phyloP scores from a whole-genome alignment of 2,888 invertebrate species.

The Diadegma fenestrale region DNA sequence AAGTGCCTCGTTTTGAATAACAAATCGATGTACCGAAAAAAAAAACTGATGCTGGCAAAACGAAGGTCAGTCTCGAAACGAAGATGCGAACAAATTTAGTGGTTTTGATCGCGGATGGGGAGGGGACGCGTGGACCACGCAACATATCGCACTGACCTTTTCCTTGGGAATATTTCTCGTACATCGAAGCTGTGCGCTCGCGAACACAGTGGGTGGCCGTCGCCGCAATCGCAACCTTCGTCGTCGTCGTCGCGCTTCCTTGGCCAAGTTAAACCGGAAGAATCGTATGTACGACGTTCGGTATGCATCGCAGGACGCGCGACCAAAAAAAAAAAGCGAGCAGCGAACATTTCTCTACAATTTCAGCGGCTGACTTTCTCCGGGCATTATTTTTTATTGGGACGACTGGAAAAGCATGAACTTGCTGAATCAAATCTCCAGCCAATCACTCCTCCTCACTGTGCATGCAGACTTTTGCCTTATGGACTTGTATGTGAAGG shows the following conservation, averaged over 20 bases:
- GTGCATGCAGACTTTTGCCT: constrained; percentile 59
- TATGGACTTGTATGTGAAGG: background rate
- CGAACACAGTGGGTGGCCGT: constrained; percentile 60
- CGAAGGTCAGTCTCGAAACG: constrained; percentile 50
- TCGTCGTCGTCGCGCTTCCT: constrained; percentile 55
- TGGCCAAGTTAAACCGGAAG: constrained; percentile 68
- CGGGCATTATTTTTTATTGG: constrained; percentile 35
- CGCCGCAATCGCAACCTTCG: constrained; percentile 56
- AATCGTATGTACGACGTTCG: constrained; percentile 7
- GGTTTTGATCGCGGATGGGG: constrained; percentile 1
- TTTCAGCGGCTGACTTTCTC: constrained; percentile 56
- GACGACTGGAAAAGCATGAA: constrained; percentile 19
- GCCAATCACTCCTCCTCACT: background rate
- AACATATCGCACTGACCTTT: constrained; percentile 58
- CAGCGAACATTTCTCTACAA: constrained; percentile 33
- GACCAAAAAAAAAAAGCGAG: background rate
- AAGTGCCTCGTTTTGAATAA: background rate
- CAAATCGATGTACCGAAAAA: background rate
- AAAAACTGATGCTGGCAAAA: constrained; percentile 21
- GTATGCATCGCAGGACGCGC: background rate
- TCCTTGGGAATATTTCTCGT: constrained; percentile 39
- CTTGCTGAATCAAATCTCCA: constrained; percentile 45
- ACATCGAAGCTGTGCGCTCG: constrained; percentile 44
- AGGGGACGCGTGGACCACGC: constrained; percentile 21
- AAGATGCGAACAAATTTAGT: constrained; percentile 14